Evolutionary conservation across 2,888 invertebrate species (phyloP).

Genomic region (Trilocha varians): DNA sequence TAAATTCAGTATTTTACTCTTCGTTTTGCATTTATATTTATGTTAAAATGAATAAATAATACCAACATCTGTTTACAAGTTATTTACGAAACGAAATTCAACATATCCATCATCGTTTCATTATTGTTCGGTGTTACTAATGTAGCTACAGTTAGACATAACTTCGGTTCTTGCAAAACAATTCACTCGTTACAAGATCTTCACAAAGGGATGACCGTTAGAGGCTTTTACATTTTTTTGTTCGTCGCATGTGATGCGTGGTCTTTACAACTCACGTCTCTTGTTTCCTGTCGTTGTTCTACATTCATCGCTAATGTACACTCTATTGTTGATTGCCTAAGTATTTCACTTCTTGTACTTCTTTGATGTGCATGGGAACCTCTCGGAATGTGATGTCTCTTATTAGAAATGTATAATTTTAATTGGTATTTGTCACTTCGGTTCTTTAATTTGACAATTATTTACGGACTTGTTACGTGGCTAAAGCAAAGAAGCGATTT

Average conservation of each 20-base stretch:
- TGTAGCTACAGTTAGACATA: constrained; percentile 1
- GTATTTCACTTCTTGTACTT: no score
- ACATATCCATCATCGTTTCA: neutral
- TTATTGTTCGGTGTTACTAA: neutral
- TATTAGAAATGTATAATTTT: no score
- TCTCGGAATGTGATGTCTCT: no score
- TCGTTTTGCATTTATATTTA: no score
- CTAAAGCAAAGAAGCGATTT: no score
- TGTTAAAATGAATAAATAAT: no score
- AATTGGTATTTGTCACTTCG: no score
- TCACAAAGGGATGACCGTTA: constrained; percentile 51
- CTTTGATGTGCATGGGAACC: no score
- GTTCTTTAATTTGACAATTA: no score
- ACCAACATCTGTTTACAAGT: no score
- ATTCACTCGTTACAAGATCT: constrained; percentile 30
- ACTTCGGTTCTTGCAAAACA: constrained; percentile 28
- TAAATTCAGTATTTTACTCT: no score
- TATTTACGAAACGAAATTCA: neutral
- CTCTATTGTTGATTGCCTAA: constrained; percentile 28
- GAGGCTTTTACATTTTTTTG: constrained; percentile 36
- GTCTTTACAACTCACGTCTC: constrained; percentile 35
- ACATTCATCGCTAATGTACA: constrained; percentile 35
- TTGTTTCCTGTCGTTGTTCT: constrained; percentile 42
- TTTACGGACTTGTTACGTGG: no score
- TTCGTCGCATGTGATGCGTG: constrained; percentile 33